Conservation (phyloP, 2,113 vertebrate species). For the Trichechus manatus region DNA sequence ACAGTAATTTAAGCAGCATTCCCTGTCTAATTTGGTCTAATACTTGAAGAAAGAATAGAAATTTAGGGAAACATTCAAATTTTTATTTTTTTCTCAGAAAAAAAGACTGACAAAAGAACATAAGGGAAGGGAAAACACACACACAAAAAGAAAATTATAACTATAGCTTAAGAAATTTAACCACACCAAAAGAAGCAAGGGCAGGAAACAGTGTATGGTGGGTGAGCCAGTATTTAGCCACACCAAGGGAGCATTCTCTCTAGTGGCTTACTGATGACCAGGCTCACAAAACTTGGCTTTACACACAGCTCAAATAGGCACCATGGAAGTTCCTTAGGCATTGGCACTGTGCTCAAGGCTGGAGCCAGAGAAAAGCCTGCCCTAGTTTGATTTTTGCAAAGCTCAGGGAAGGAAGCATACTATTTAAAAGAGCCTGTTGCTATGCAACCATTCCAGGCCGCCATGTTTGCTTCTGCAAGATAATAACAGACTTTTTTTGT, state of each 20-base stretch:
- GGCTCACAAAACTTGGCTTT: neutral
- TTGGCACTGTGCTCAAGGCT: neutral
- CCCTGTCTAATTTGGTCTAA: constrained; percentile 38
- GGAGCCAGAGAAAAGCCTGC: neutral
- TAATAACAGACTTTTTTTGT: neutral
- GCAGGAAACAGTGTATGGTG: rapidly evolving
- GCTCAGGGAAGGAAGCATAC: constrained; percentile 10
- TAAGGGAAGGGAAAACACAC: neutral
- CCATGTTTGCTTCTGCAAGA: constrained; percentile 45
- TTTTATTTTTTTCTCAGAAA: neutral
- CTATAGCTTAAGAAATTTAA: neutral
- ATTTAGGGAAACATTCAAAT: neutral
- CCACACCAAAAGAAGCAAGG: neutral
- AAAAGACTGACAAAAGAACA: neutral
- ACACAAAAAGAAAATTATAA: neutral
- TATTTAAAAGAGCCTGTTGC: neutral
- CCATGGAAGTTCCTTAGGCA: neutral
- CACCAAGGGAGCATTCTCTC: neutral
- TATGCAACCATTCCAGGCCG: neutral
- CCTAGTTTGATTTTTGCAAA: neutral
- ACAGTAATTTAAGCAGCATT: constrained; percentile 4
- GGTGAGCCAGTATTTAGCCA: neutral
- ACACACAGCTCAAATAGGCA: neutral
- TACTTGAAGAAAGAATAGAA: constrained; percentile 42
- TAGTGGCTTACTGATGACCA: constrained; percentile 6